Conservation (phyloP, 2,113 vertebrate species). For the Oncorhynchus mykiss region DNA sequence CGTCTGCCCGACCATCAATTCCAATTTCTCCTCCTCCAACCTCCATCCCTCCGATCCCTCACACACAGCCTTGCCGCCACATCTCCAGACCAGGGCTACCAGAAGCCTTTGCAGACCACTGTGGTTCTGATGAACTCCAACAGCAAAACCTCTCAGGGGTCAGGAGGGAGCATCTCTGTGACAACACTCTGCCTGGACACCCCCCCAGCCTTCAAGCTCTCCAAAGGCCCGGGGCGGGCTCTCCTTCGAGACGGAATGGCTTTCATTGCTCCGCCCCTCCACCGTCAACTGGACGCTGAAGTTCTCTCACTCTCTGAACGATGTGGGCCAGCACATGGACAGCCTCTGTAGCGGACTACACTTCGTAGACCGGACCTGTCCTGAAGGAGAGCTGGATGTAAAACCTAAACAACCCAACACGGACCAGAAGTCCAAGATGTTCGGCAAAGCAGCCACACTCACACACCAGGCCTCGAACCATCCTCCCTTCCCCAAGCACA, state of each 20-base stretch:
- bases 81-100: constrained; percentile 81
- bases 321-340: constrained; percentile 83
- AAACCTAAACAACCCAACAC: constrained; percentile 63
- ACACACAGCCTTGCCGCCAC: constrained; percentile 63
- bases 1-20: constrained; percentile 31
- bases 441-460: constrained; percentile 57
- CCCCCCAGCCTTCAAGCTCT: constrained; percentile 49
- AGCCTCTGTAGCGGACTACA: constrained; percentile 72
- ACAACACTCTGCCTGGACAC: constrained; percentile 77
- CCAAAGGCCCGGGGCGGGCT: constrained; percentile 68
- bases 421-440: constrained; percentile 57
- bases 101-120: constrained; percentile 83
- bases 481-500: constrained; percentile 41
- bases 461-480: constrained; percentile 11
- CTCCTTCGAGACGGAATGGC: constrained; percentile 72
- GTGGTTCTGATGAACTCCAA: constrained; percentile 87
- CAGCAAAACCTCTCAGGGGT: constrained; percentile 73
- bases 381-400: constrained; percentile 83
- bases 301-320: constrained; percentile 90
- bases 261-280: constrained; percentile 73
- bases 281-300: constrained; percentile 71
- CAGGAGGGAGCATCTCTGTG: constrained; percentile 80
- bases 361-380: constrained; percentile 86
- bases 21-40: constrained; percentile 43
- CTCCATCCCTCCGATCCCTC: neutral